Evolutionary conservation across 1,140 invertebrate species (phyloP).

Genomic region (Camponotus pennsylvanicus): DNA sequence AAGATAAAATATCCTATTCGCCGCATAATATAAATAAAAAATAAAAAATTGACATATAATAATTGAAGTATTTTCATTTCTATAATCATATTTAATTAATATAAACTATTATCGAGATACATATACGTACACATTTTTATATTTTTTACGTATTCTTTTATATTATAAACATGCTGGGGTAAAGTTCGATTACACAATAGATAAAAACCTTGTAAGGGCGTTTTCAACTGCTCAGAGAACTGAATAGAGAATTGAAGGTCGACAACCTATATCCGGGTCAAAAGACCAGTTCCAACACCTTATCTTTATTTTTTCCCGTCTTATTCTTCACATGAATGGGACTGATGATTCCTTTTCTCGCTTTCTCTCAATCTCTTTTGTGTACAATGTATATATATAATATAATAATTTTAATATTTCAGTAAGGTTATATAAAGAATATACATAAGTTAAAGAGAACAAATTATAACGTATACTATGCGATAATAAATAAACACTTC

Average conservation of each 20-base stretch:
- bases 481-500: not conserved
- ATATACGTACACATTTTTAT: not conserved
- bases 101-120: not conserved
- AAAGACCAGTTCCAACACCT: not conserved
- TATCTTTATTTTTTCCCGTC: constrained; percentile 15
- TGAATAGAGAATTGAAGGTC: constrained; percentile 3
- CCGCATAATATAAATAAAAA: not conserved
- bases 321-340: not conserved
- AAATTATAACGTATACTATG: not conserved
- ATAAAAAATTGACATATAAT: not conserved
- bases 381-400: not conserved
- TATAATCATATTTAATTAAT: not conserved
- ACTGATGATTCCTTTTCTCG: constrained; percentile 1
- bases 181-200: not conserved
- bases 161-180: not conserved
- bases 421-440: too few species aligned
- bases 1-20: not conserved
- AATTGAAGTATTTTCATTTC: not conserved
- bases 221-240: not conserved
- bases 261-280: constrained; percentile 25
- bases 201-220: not conserved
- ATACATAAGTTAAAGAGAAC: too few species aligned
- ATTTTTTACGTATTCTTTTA: not conserved
- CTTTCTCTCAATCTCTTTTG: constrained; percentile 18
- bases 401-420: not conserved